phyloP scores from a whole-genome alignment of 2,797 vertebrate species.

The Takifugu rubripes region DNA sequence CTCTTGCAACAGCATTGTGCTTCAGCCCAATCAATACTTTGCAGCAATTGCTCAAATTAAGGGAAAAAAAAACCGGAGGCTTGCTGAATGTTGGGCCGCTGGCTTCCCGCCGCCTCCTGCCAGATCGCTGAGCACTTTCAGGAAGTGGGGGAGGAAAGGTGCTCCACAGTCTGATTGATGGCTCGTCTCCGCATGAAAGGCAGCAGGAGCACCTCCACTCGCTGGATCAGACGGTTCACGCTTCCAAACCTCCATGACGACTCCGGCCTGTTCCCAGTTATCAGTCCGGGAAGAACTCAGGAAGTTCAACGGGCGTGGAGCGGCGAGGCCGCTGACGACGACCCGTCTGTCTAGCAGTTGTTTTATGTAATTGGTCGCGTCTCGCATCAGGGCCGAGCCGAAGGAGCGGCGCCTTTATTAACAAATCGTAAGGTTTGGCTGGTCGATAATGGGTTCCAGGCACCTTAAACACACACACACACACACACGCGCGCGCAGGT shows the following conservation, averaged over 20 bases:
- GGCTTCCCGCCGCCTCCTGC: conserved; percentile 64
- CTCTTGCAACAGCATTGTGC: conserved; percentile 70
- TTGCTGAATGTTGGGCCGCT: conserved; percentile 59
- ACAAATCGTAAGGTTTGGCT: conserved; percentile 85
- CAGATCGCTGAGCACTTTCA: conserved; percentile 65
- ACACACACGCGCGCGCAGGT: conserved; percentile 3
- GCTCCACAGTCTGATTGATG: conserved; percentile 65
- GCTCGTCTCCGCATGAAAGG: conserved; percentile 61
- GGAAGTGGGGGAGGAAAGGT: conserved; percentile 55
- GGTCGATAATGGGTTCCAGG: conserved; percentile 80
- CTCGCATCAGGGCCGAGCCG: conserved; percentile 82
- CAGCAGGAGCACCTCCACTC: conserved; percentile 36
- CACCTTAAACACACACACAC: conserved; percentile 14
- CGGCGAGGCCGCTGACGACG: conserved; percentile 63
- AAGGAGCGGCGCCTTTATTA: conserved; percentile 84
- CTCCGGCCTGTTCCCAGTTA: conserved; percentile 73
- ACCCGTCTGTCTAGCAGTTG: conserved; percentile 78
- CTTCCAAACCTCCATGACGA: too few relatives aligned
- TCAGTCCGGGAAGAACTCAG: conserved; percentile 80
- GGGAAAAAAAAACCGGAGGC: conserved; percentile 66
- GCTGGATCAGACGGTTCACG: conserved; percentile 11
- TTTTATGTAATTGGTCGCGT: conserved; percentile 90
- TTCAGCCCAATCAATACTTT: conserved; percentile 68
- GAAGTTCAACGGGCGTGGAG: conserved; percentile 80
- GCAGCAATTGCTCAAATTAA: conserved; percentile 76